Conservation (phyloP, 2,888 invertebrate genomes). For the Drosophila mulleri region DNA sequence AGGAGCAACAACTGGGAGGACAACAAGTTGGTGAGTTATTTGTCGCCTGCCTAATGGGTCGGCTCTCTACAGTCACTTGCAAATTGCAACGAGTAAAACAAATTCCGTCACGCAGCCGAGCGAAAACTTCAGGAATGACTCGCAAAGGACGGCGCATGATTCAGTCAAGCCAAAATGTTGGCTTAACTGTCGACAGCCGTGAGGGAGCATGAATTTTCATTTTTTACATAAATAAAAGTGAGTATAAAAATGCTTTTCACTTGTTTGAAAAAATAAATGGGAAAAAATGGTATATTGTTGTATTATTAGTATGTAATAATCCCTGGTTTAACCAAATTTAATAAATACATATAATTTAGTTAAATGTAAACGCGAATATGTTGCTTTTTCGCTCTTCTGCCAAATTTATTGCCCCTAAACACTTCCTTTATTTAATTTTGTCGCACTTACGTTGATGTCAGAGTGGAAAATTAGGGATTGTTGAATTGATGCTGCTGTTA, state of each 20-base stretch:
- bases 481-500: slow-evolving; percentile 51
- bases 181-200: slow-evolving; percentile 17
- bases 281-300: too few species aligned
- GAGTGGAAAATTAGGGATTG: slow-evolving; percentile 36
- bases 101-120: slow-evolving; percentile 20
- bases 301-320: too few species aligned
- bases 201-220: slow-evolving; percentile 14
- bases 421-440: slow-evolving; percentile 1
- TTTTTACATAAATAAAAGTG: background rate
- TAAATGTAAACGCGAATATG: background rate
- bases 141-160: slow-evolving; percentile 13
- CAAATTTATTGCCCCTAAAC: slow-evolving; percentile 1
- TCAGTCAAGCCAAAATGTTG: slow-evolving; percentile 13
- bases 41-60: background rate
- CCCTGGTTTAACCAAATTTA: too few species aligned
- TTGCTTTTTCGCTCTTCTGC: background rate
- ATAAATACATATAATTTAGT: background rate
- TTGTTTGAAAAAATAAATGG: too few species aligned
- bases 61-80: background rate
- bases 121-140: slow-evolving; percentile 12
- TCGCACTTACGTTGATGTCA: slow-evolving; percentile 3
- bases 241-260: background rate
- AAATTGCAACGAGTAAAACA: slow-evolving; percentile 1
- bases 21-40: slow-evolving; percentile 41
- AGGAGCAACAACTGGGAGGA: background rate